phyloP scores from a whole-genome alignment of 2,113 vertebrate species.

The Mixornis gularis region DNA sequence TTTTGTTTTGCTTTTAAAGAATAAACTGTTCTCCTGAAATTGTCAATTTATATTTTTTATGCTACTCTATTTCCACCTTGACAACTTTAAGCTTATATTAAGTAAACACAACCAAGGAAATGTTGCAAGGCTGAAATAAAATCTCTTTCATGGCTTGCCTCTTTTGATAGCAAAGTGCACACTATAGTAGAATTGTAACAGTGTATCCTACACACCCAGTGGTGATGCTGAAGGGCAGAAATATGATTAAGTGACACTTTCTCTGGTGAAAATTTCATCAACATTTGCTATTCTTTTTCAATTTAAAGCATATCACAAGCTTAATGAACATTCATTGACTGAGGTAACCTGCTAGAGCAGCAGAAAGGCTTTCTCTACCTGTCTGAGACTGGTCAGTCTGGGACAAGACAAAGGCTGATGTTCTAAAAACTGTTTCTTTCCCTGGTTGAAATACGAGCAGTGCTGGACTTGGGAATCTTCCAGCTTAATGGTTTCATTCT shows the following conservation, averaged over 20 bases:
- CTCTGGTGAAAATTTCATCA: not conserved
- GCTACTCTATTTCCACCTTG: not conserved
- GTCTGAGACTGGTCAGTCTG: not conserved
- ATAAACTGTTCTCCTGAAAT: not conserved
- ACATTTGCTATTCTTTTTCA: not conserved
- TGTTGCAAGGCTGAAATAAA: not conserved
- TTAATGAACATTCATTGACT: not conserved
- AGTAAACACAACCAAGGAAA: not conserved
- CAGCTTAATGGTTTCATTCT: not conserved
- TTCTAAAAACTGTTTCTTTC: not conserved
- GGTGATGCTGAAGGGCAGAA: not conserved
- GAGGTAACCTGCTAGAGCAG: not conserved
- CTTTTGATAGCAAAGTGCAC: not conserved
- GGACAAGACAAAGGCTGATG: not conserved
- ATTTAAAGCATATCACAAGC: not conserved
- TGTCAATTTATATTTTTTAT: not conserved
- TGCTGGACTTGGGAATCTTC: not conserved
- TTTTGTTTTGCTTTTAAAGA: not conserved
- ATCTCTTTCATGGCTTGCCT: accelerated
- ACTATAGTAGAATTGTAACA: not conserved
- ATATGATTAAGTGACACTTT: not conserved
- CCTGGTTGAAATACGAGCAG: not conserved
- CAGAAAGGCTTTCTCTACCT: not conserved
- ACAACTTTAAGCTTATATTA: not conserved
- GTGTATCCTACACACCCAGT: not conserved